Percentiles rank a stretch among this genome's conserved stretches.
These are phyloP conservation scores for Drosophila varians DNA, from an alignment of 1,140 invertebrate genomes.

Conservation along the genomic window DNA sequence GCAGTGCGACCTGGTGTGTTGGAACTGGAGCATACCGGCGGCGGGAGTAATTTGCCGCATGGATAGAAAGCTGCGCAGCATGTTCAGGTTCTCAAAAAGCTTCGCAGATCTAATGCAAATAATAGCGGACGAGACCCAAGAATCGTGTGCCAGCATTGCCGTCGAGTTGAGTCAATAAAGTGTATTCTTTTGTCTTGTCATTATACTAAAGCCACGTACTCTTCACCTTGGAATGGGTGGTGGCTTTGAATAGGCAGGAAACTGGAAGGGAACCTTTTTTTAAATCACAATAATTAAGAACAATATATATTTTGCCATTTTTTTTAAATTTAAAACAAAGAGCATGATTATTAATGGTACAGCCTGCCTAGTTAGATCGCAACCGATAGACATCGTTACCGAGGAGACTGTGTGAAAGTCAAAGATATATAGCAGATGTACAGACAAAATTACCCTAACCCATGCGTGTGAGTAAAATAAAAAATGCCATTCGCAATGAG, in stretches of 20 bases:
- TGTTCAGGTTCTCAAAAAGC: slow-evolving; percentile 67
- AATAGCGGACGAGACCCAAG: slow-evolving; percentile 13
- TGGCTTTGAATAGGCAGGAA: neutral
- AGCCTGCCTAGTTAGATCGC: no score
- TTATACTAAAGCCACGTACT: neutral
- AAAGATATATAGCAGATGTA: slow-evolving; percentile 51
- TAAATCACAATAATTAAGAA: no score
- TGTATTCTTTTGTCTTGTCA: slow-evolving; percentile 8
- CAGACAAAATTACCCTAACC: slow-evolving; percentile 73
- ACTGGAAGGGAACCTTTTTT: no score
- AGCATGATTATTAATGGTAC: no score
- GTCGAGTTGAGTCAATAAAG: slow-evolving; percentile 28
- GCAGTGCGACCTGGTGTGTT: slow-evolving; percentile 72
- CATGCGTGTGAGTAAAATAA: slow-evolving; percentile 9
- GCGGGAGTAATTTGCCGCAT: slow-evolving; percentile 77
- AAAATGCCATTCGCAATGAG: slow-evolving; percentile 46
- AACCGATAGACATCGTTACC: slow-evolving; percentile 13
- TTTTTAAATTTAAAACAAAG: no score
- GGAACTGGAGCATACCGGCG: slow-evolving; percentile 77
- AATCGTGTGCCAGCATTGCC: slow-evolving; percentile 4
- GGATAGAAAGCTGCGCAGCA: slow-evolving; percentile 55
- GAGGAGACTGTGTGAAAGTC: slow-evolving; percentile 13
- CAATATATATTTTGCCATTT: no score
- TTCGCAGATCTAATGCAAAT: slow-evolving; percentile 57
- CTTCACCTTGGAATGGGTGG: neutral